phyloP scores from a whole-genome alignment of 2,113 vertebrate species.

The Solea senegalensis region DNA sequence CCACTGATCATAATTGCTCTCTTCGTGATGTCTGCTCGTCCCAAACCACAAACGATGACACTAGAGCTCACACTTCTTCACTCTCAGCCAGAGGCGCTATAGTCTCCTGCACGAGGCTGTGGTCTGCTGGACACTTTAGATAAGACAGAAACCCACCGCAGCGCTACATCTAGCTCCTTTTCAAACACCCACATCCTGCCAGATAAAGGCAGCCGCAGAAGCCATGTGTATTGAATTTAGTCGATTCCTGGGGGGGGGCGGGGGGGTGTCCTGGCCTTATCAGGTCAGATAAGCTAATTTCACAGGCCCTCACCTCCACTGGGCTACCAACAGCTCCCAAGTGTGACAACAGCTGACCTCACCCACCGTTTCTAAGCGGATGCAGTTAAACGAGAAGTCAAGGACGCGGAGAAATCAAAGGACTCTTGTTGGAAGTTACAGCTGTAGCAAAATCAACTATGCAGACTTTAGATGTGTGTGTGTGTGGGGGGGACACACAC shows the following conservation, averaged over 20 bases:
- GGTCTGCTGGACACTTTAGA: constrained; percentile 20
- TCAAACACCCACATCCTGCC: constrained; percentile 48
- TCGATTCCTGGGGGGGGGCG: constrained; percentile 61
- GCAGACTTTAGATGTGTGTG: not conserved
- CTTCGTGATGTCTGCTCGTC: constrained; percentile 46
- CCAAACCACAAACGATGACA: constrained; percentile 52
- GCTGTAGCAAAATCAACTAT: constrained; percentile 38
- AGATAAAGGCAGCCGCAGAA: constrained; percentile 49
- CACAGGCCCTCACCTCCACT: constrained; percentile 66
- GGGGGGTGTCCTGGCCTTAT: constrained; percentile 74
- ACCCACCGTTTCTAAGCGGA: not conserved
- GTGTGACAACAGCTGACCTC: constrained; percentile 36
- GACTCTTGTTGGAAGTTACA: constrained; percentile 24
- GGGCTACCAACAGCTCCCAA: constrained; percentile 43
- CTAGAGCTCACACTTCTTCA: constrained; percentile 27
- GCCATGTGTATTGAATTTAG: constrained; percentile 73
- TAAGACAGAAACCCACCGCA: constrained; percentile 10
- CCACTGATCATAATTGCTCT: constrained; percentile 51
- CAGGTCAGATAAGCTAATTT: constrained; percentile 76
- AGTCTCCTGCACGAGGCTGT: constrained; percentile 9
- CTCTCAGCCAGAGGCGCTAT: not conserved
- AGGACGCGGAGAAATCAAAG: not conserved
- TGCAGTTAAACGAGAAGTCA: constrained; percentile 20
- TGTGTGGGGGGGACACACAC: too few species aligned
- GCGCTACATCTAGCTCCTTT: constrained; percentile 30